A percentile compares a stretch with the other conserved stretches of the same genome.
phyloP scores from a whole-genome alignment of 2,113 vertebrate genomes.

The Stigmatopora argus region DNA sequence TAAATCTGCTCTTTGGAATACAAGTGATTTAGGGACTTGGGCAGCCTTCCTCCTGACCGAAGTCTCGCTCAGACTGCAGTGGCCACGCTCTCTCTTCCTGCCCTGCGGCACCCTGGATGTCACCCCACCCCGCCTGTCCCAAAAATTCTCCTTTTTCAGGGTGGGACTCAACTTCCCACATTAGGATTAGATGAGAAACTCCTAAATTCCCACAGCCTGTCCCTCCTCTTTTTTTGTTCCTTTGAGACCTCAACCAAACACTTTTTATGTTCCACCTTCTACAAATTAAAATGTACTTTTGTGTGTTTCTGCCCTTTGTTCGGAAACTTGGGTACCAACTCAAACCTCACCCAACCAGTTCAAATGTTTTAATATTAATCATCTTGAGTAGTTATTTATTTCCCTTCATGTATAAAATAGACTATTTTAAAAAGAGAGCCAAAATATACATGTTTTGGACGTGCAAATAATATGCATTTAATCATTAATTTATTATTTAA shows the following conservation, averaged over 20 bases:
- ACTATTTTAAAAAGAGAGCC: too few relatives aligned
- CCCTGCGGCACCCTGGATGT: conserved; percentile 13
- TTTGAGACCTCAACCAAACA: neutral
- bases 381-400: too few relatives aligned
- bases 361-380: neutral
- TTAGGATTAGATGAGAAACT: neutral
- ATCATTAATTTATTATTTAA: too few relatives aligned
- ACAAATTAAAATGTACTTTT: neutral
- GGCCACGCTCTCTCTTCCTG: neutral
- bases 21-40: neutral
- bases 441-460: too few relatives aligned
- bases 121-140: conserved; percentile 12
- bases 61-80: neutral
- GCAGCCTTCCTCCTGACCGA: conserved; percentile 5
- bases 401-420: neutral
- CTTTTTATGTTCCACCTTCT: neutral
- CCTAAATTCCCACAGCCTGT: neutral
- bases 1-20: neutral
- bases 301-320: neutral
- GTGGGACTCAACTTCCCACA: conserved; percentile 14
- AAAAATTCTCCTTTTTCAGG: conserved; percentile 9
- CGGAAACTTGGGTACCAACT: neutral
- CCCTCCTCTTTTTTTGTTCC: neutral
- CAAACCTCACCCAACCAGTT: neutral
- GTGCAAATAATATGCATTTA: too few relatives aligned